Conservation (phyloP, 1,140 invertebrate genomes). For the Drosophila equinoxialis region DNA sequence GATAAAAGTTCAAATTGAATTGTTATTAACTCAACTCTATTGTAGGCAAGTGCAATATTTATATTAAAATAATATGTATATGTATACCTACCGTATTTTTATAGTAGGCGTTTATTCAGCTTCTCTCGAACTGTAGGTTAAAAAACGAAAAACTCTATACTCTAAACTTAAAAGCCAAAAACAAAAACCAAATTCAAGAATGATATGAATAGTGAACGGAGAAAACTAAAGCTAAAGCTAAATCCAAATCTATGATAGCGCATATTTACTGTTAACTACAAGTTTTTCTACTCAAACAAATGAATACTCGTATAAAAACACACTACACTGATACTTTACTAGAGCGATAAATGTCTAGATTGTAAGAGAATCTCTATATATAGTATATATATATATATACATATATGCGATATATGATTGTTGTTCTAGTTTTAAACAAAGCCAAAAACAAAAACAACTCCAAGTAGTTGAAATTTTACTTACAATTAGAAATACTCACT, state of each 20-base stretch:
- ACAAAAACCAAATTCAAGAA: constrained; percentile 15
- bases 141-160: constrained; percentile 28
- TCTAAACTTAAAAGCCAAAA: constrained; percentile 13
- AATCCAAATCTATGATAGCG: constrained; percentile 65
- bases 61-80: constrained; percentile 59
- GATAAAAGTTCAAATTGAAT: constrained; percentile 77
- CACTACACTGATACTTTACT: constrained; percentile 76
- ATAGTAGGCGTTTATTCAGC: constrained; percentile 74
- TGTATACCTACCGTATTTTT: constrained; percentile 70
- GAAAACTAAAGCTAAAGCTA: constrained; percentile 45
- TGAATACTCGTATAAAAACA: constrained; percentile 56
- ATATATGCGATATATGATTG: constrained; percentile 72
- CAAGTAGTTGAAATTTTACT: constrained; percentile 67
- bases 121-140: constrained; percentile 69
- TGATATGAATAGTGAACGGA: too few relatives aligned
- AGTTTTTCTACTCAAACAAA: constrained; percentile 61
- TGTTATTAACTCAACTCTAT: constrained; percentile 61
- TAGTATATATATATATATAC: constrained; percentile 43
- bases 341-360: constrained; percentile 63
- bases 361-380: constrained; percentile 60
- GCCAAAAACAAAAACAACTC: constrained; percentile 60
- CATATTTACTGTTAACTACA: constrained; percentile 74
- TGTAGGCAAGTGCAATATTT: constrained; percentile 73
- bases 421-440: constrained; percentile 73
- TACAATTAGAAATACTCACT: constrained; percentile 57